phyloP scores from a whole-genome alignment of 1,140 invertebrate species.

The Pseudachorutes palmiensis region DNA sequence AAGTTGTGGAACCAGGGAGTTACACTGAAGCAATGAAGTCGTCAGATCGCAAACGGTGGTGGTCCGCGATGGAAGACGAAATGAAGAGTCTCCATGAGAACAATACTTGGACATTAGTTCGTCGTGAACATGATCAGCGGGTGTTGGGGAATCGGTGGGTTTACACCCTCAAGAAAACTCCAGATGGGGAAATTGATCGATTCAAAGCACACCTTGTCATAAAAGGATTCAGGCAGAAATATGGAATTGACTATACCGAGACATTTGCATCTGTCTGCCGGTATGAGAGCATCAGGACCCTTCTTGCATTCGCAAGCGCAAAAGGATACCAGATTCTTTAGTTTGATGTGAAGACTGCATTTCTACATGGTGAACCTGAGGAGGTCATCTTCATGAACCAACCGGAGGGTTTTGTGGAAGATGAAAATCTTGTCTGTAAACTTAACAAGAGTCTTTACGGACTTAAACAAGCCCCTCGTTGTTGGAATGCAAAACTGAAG shows the following conservation, averaged over 20 bases:
- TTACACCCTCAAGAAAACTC: constrained; percentile 15
- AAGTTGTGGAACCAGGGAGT: constrained; percentile 18
- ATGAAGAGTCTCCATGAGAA: constrained; percentile 25
- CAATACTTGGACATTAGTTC: constrained; percentile 39
- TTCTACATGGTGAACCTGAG: constrained; percentile 39
- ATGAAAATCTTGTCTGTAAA: not conserved
- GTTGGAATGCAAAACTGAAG: constrained; percentile 40
- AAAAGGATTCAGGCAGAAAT: constrained; percentile 37
- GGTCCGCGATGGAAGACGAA: constrained; percentile 28
- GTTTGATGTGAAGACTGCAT: constrained; percentile 43
- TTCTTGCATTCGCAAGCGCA: constrained; percentile 39
- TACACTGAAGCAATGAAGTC: constrained; percentile 25
- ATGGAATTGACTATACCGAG: constrained; percentile 37
- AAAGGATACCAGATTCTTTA: constrained; percentile 40
- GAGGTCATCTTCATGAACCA: constrained; percentile 29
- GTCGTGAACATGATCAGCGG: too few relatives aligned
- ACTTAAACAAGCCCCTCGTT: constrained; percentile 40
- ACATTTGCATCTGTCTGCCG: constrained; percentile 40
- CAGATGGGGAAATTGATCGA: not conserved
- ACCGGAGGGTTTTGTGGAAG: constrained; percentile 7
- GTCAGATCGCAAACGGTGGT: constrained; percentile 22
- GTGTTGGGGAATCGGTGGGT: constrained; percentile 19
- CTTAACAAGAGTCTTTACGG: not conserved
- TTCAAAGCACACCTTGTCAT: constrained; percentile 39
- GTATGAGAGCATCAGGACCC: constrained; percentile 38